These are phyloP conservation scores for Bujurquina vittata DNA, from an alignment of 2,113 vertebrate species.

Conservation along the genomic window DNA sequence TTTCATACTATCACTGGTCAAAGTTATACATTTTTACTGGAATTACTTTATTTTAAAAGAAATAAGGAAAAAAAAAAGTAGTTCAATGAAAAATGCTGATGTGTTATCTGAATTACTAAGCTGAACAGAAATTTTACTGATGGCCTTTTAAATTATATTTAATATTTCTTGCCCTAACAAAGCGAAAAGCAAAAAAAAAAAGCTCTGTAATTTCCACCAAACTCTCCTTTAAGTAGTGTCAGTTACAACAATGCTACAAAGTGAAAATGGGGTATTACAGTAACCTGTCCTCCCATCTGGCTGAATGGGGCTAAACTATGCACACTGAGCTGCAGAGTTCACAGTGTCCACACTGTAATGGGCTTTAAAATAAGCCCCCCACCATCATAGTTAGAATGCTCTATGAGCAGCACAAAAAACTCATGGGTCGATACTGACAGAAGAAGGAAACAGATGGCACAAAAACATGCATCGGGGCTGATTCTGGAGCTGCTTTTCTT, in stretches of 20 bases:
- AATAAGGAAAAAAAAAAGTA: background rate
- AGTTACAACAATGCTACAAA: background rate
- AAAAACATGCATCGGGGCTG: constrained; percentile 53
- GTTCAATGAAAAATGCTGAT: background rate
- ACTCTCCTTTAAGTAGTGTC: background rate
- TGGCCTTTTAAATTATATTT: too few relatives aligned
- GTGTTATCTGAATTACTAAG: background rate
- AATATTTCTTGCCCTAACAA: too few relatives aligned
- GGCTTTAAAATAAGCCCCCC: constrained; percentile 52
- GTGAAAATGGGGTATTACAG: background rate
- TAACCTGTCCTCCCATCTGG: background rate
- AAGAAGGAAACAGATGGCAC: constrained; percentile 40
- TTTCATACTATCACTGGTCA: background rate
- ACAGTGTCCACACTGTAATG: constrained; percentile 32
- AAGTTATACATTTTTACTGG: background rate
- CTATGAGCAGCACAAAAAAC: constrained; percentile 22
- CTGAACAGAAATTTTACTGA: too few relatives aligned
- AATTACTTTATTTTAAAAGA: background rate
- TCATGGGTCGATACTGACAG: constrained; percentile 14
- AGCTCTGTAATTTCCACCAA: background rate
- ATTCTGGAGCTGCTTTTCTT: constrained; percentile 41
- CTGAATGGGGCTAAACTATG: constrained; percentile 10
- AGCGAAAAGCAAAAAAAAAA: too few relatives aligned
- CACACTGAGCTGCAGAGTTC: constrained; percentile 23
- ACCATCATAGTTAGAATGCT: constrained; percentile 18